Evolutionary conservation across 2,888 invertebrate species (phyloP).

Genomic region (Diogma glabrata): DNA sequence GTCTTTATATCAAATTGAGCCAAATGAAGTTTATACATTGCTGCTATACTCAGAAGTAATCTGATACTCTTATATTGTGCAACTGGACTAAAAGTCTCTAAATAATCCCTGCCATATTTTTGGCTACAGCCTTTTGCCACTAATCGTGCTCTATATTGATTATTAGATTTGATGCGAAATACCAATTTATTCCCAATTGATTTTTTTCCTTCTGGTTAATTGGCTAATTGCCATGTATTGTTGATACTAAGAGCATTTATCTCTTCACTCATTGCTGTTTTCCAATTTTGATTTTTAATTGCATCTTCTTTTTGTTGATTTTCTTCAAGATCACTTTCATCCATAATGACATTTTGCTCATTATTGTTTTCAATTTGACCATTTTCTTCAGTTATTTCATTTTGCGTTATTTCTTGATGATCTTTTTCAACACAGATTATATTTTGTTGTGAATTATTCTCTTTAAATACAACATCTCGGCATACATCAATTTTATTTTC

Average conservation of each 20-base stretch:
- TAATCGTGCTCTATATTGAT: not conserved
- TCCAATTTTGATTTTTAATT: not conserved
- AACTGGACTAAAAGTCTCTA: constrained; percentile 2
- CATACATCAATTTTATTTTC: not conserved
- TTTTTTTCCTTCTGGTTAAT: not conserved
- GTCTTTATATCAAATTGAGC: not conserved
- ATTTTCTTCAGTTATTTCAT: no score
- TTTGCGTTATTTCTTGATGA: no score
- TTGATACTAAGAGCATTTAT: not conserved
- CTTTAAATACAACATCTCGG: not conserved
- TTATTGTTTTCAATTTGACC: no score
- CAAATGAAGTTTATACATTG: not conserved
- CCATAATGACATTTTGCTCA: no score
- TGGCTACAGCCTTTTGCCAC: not conserved
- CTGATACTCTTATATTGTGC: no score
- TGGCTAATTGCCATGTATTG: not conserved
- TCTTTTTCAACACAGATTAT: not conserved
- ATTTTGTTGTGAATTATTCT: not conserved
- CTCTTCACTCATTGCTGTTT: not conserved
- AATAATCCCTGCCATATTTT: not conserved
- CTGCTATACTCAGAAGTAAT: not conserved
- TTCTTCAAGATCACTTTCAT: no score
- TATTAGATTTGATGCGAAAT: not conserved
- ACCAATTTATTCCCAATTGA: constrained; percentile 2
- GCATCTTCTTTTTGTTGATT: no score